Evolutionary conservation across 2,888 invertebrate genomes (phyloP), one percentile per base, ranked within the genome.

Genomic region (Sminthurinus aureus): DNA sequence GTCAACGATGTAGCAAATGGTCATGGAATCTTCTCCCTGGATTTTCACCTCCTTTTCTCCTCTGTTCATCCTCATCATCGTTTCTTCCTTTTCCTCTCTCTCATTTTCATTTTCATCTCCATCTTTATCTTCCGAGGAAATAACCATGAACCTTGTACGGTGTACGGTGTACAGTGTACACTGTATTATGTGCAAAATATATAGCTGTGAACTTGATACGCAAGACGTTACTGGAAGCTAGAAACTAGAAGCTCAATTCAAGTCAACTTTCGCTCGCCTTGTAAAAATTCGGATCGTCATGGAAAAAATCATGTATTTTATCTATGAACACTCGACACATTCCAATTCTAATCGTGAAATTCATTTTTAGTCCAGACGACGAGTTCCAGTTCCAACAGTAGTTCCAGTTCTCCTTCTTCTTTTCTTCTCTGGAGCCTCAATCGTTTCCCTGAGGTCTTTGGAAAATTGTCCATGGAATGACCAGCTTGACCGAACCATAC

Each of bases 401-500:
- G 71, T 22, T 8, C 13, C 71, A 0, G 8, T 13, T 26, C 26
- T 38, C 6, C 1, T 38, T 6, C 38, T 38, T 38, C 1, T 38
- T 38, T 38, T 38, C 38, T 38, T 6, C 6, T 38, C 38, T 38
- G 38, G 38, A 24, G 20, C 15, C 12, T 26, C 26, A 24, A 24
- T 6, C 3, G 38, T 38, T 38, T 38, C 38, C 38, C 38, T 38
- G 3, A 71, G 22, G 71, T 11, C 71, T 13, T 22, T 71, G 22
- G 13, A 71, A 13, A 71, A 71, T 71, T 71, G 71, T 71, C 71
- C 71, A 71, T 71, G 71, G 24, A 71, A 71, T 71, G 71, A 71
- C 71, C 71, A 71, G 24, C 83, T 66, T 83, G 77, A 78, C 82
- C 83, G 81, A 6, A 38, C 38, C 38, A 38, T 38, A 6, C 6